A percentile compares a stretch with the other conserved stretches of the same genome.
Evolutionary conservation across 2,113 vertebrate species (phyloP).

Genomic region (Fulica atra): DNA sequence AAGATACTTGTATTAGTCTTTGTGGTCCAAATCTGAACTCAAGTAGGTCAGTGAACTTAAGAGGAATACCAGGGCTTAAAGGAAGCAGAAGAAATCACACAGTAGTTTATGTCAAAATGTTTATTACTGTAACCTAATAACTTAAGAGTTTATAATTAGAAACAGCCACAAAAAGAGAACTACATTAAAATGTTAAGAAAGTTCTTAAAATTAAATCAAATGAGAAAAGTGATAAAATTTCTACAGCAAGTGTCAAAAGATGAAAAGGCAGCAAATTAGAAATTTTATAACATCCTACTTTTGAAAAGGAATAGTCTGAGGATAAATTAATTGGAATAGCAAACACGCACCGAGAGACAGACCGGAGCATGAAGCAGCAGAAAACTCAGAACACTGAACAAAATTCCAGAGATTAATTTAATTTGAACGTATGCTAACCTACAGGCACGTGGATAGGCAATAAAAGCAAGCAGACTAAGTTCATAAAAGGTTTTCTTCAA

Average conservation of each 20-base stretch:
- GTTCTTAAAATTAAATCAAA: neutral
- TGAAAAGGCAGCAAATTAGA: constrained; percentile 17
- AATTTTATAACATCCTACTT: neutral
- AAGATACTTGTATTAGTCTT: neutral
- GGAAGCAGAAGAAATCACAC: neutral
- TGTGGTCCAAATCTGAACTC: neutral
- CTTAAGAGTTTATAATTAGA: neutral
- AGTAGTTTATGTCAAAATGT: neutral
- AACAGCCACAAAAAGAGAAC: neutral
- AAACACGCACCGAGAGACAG: fast-evolving
- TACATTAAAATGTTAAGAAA: neutral
- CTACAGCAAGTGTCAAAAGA: neutral
- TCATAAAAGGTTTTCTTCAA: neutral
- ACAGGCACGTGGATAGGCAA: neutral
- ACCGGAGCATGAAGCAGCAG: neutral
- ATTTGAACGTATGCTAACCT: neutral
- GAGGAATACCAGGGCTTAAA: neutral
- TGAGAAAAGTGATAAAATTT: neutral
- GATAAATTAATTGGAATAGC: neutral
- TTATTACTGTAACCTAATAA: neutral
- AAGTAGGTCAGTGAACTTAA: neutral
- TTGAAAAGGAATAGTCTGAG: neutral
- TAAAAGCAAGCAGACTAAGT: neutral
- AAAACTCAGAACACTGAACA: neutral
- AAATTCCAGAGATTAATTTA: neutral